Evolutionary conservation across 2,888 invertebrate genomes (phyloP).

Genomic region (Cheilosia soror): DNA sequence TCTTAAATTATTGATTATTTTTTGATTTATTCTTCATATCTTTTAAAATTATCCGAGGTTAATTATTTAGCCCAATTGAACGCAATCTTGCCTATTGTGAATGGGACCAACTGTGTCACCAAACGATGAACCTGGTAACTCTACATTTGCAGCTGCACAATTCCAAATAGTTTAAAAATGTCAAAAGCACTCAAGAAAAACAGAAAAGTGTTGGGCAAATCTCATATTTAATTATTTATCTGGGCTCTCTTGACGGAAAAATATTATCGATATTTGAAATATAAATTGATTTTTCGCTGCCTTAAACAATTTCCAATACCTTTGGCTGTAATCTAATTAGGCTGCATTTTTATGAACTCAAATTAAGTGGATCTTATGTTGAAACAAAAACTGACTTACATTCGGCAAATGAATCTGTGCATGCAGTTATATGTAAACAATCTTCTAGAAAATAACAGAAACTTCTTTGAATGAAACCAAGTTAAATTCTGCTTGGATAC

Average conservation of each 20-base stretch:
- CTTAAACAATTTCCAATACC: neutral
- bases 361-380: conserved; percentile 4
- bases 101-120: too few species aligned
- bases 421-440: conserved; percentile 38
- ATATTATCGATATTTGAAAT: conserved; percentile 1
- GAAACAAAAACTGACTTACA: neutral
- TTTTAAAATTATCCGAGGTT: too few species aligned
- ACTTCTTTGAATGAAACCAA: conserved; percentile 33
- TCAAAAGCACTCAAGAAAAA: conserved; percentile 26
- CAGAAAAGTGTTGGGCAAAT: conserved; percentile 4
- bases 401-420: neutral
- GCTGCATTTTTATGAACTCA: neutral
- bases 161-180: conserved; percentile 1
- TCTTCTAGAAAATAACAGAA: conserved; percentile 60
- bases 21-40: too few species aligned
- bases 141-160: neutral
- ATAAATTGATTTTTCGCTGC: conserved; percentile 26
- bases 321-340: conserved; percentile 26
- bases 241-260: neutral
- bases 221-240: conserved; percentile 37
- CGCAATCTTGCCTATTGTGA: too few species aligned
- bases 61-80: too few species aligned
- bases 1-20: too few species aligned
- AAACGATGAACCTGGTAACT: neutral
- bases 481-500: neutral